Evolutionary conservation across 2,113 vertebrate genomes (phyloP).

Genomic region (Trachemys scripta): DNA sequence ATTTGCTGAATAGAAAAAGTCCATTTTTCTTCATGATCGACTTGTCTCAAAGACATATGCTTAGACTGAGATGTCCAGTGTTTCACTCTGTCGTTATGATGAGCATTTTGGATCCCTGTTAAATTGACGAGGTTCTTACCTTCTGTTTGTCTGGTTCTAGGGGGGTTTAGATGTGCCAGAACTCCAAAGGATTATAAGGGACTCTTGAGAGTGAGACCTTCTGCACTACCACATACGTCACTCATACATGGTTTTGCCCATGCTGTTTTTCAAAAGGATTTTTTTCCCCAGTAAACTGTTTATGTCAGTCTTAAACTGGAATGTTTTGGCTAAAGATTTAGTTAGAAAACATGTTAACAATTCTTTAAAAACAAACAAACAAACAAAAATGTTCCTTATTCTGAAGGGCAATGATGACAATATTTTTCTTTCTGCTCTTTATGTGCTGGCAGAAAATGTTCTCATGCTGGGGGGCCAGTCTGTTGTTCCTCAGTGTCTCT

Average conservation of each 20-base stretch:
- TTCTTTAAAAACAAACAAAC: not conserved
- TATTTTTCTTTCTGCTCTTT: not conserved
- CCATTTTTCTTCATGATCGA: not conserved
- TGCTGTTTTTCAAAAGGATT: not conserved
- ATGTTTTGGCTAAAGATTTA: not conserved
- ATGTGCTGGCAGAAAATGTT: conserved; percentile 31
- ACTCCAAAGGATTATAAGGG: not conserved
- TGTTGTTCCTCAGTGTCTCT: conserved; percentile 38
- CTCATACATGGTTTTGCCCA: not conserved
- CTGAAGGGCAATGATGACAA: conserved; percentile 15
- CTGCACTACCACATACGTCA: not conserved
- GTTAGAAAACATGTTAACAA: not conserved
- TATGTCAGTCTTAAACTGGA: not conserved
- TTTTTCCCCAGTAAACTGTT: not conserved
- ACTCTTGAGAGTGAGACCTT: not conserved
- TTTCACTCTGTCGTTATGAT: conserved; percentile 49
- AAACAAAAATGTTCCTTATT: not conserved
- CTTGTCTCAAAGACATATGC: conserved; percentile 45
- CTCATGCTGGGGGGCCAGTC: conserved; percentile 63
- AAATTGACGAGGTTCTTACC: not conserved
- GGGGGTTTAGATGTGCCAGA: conserved; percentile 10
- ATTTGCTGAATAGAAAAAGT: not conserved
- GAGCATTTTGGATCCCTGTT: conserved; percentile 33
- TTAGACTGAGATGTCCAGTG: conserved; percentile 4
- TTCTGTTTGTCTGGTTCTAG: conserved; percentile 10